These are phyloP conservation scores for Nibea coibor DNA, from an alignment of 2,113 vertebrate genomes.

Conservation along the genomic window DNA sequence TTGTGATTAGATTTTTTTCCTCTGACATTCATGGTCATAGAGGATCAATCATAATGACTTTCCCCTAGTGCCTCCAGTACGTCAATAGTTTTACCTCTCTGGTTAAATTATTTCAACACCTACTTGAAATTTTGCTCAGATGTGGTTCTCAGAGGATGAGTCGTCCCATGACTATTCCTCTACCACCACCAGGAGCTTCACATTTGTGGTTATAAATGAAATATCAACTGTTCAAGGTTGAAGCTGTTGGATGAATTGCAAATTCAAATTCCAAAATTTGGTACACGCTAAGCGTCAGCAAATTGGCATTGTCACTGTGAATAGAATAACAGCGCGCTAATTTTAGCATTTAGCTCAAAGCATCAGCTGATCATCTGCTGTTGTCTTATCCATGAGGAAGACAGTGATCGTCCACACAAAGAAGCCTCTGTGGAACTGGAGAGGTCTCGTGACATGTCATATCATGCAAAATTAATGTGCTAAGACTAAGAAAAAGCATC, in stretches of 20 bases:
- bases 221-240: not conserved
- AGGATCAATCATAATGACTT: not conserved
- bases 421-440: not conserved
- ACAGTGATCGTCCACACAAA: not conserved
- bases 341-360: not conserved
- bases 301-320: not conserved
- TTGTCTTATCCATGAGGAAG: not conserved
- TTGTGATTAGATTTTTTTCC: not conserved
- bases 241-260: too few relatives aligned
- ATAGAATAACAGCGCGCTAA: not conserved
- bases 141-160: too few relatives aligned
- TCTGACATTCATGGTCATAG: not conserved
- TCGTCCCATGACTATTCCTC: not conserved
- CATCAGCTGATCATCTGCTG: not conserved
- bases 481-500: not conserved
- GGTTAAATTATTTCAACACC: too few relatives aligned
- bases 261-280: too few relatives aligned
- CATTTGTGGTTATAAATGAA: not conserved
- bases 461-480: conserved; percentile 22
- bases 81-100: too few relatives aligned
- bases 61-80: too few relatives aligned
- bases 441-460: conserved; percentile 21
- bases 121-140: too few relatives aligned
- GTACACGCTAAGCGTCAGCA: not conserved
- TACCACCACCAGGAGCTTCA: not conserved